These are phyloP conservation scores for Euzetes globulus DNA, from an alignment of 2,888 invertebrate genomes.

Conservation along the genomic window DNA sequence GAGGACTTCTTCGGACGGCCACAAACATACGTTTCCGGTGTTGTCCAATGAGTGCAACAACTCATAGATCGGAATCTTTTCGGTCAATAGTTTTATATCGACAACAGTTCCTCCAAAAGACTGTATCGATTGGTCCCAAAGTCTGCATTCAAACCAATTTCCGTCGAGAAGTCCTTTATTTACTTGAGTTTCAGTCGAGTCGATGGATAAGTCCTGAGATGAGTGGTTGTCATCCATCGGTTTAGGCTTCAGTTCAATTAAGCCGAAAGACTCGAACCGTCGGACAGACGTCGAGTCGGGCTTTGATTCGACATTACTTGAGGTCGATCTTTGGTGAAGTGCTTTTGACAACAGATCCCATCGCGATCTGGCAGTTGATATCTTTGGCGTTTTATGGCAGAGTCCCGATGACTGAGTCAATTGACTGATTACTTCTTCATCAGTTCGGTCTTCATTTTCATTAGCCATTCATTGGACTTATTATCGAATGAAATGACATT, in stretches of 20 bases:
- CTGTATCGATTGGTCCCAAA: conserved; percentile 38
- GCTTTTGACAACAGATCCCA: conserved; percentile 7
- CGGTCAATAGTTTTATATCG: conserved; percentile 37
- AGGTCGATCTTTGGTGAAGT: not conserved
- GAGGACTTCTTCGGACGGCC: conserved; percentile 70
- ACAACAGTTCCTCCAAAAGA: conserved; percentile 34
- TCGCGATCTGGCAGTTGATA: not conserved
- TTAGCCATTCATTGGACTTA: too few relatives aligned
- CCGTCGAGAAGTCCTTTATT: conserved; percentile 28
- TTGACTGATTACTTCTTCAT: not conserved
- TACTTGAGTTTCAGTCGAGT: not conserved
- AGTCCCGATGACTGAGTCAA: not conserved
- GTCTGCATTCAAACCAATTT: conserved; percentile 38
- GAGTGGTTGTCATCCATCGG: not conserved
- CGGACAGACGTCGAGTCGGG: conserved; percentile 36
- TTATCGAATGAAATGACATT: too few relatives aligned
- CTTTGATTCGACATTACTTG: not conserved
- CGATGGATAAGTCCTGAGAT: not conserved
- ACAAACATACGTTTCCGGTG: conserved; percentile 69
- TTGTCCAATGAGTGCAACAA: conserved; percentile 56
- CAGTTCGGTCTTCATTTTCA: too few relatives aligned
- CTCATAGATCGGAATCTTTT: conserved; percentile 40
- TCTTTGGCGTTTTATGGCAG: not conserved
- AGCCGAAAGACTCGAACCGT: conserved; percentile 40
- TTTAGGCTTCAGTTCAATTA: conserved; percentile 37